Conservation (phyloP, 2,888 invertebrate genomes). For the Oasisia sp. region DNA sequence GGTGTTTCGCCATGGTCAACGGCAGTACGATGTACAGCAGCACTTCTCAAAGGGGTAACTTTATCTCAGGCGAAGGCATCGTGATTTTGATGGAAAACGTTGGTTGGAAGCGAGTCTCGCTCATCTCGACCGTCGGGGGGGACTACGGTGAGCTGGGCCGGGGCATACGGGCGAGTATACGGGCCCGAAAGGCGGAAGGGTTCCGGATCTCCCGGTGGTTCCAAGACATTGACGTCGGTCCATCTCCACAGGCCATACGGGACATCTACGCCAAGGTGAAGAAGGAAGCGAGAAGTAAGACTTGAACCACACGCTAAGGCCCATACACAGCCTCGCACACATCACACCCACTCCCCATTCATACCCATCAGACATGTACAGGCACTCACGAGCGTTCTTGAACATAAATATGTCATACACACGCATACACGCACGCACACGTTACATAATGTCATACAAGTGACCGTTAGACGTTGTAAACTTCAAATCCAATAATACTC, state of each 20-base stretch:
- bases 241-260: constrained; percentile 43
- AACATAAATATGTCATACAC: neutral
- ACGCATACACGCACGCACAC: constrained; percentile 17
- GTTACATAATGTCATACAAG: neutral
- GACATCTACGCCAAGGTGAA: constrained; percentile 44
- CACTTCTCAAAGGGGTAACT: constrained; percentile 33
- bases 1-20: too few relatives aligned
- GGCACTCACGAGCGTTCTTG: neutral
- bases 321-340: neutral
- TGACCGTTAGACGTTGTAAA: neutral
- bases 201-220: constrained; percentile 34
- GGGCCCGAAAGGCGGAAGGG: constrained; percentile 23
- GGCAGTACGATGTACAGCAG: neutral
- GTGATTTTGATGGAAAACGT: constrained; percentile 44
- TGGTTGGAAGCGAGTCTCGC: constrained; percentile 47
- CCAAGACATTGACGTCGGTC: constrained; percentile 41
- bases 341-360: neutral
- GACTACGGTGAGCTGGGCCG: constrained; percentile 37
- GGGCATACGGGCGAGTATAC: constrained; percentile 28
- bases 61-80: constrained; percentile 48
- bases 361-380: neutral
- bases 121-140: constrained; percentile 45
- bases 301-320: neutral
- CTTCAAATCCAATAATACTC: neutral
- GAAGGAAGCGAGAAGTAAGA: constrained; percentile 54